Conservation (phyloP, 2,888 invertebrate genomes). For the Meiosimyza decipiens region DNA sequence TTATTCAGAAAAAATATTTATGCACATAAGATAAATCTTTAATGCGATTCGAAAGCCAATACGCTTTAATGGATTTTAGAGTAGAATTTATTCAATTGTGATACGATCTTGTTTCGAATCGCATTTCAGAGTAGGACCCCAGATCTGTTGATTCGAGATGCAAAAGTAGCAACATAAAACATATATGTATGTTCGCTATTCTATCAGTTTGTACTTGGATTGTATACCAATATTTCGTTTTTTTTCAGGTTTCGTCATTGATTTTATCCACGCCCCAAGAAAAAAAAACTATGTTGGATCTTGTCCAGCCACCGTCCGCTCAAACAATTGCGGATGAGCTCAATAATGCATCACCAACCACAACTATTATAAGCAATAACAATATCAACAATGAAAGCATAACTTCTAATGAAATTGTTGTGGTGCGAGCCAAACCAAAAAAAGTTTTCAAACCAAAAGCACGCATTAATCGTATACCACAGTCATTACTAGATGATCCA, state of each 20-base stretch:
- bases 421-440: constrained; percentile 83
- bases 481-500: constrained; percentile 80
- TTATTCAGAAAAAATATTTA: no score
- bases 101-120: no score
- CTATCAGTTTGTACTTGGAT: no score
- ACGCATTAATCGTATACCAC: constrained; percentile 84
- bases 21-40: accelerated
- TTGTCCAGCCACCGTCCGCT: constrained; percentile 49
- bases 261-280: constrained; percentile 9
- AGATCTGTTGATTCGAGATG: no score
- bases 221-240: no score
- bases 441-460: constrained; percentile 82
- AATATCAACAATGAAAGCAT: neutral
- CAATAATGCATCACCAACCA: constrained; percentile 22
- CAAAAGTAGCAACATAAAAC: no score
- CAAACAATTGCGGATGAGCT: constrained; percentile 16
- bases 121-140: no score
- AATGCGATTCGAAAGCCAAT: no score
- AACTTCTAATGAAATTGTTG: constrained; percentile 64
- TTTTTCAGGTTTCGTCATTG: no score
- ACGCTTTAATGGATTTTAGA: no score
- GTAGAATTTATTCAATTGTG: no score
- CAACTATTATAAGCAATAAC: neutral
- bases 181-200: no score
- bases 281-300: constrained; percentile 54